phyloP scores from a whole-genome alignment of 1,140 invertebrate species.

The Camponotus vicinus region DNA sequence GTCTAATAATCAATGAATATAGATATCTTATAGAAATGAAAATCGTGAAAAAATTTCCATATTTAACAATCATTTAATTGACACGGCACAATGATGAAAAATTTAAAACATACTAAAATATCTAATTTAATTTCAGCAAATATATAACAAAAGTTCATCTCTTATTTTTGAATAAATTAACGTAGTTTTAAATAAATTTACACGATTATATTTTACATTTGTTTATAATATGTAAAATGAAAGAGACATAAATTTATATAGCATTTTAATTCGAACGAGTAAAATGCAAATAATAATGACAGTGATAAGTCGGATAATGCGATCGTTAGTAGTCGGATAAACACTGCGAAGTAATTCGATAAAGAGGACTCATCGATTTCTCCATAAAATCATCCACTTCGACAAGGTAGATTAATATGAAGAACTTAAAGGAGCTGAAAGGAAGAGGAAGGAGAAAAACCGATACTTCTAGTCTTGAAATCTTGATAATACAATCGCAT shows the following conservation, averaged over 20 bases:
- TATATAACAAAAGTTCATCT: neutral
- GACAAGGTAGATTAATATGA: conserved; percentile 46
- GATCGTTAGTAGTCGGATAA: conserved; percentile 24
- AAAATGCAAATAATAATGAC: neutral
- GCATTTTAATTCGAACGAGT: neutral
- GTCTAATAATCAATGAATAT: conserved; percentile 21
- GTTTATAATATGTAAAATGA: neutral
- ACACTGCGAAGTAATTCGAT: conserved; percentile 28
- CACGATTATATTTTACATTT: neutral
- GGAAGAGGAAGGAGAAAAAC: conserved; percentile 26
- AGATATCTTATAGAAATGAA: neutral
- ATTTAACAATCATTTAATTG: neutral
- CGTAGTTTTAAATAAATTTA: neutral
- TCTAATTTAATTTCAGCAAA: neutral
- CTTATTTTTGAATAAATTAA: neutral
- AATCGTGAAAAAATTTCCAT: conserved; percentile 10
- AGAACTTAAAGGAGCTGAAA: conserved; percentile 44
- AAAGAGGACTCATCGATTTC: conserved; percentile 35
- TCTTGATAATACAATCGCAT: conserved; percentile 74
- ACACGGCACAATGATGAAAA: neutral
- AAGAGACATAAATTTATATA: neutral
- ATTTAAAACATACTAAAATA: neutral
- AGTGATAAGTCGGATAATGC: neutral
- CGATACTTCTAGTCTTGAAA: conserved; percentile 59
- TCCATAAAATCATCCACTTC: conserved; percentile 36